Conservation (phyloP, 2,888 invertebrate species). For the Cyaniris semiargus region DNA sequence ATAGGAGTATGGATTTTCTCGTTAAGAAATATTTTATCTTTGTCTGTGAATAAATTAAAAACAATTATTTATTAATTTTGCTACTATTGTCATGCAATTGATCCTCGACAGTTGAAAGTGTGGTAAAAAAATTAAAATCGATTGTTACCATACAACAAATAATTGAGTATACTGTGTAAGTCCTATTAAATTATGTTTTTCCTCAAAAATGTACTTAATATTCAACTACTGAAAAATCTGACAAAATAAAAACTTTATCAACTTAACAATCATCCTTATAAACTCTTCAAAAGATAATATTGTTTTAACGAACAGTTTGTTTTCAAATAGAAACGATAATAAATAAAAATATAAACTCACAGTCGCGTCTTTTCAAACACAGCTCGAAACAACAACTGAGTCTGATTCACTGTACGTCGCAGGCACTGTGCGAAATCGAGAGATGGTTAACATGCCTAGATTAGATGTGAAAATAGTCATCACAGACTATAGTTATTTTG, state of each 20-base stretch:
- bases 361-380: slow-evolving; percentile 2
- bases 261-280: background rate
- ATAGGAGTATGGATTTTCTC: too few relatives aligned
- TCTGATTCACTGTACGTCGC: background rate
- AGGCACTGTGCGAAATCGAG: background rate
- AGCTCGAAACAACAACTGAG: background rate
- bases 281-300: background rate
- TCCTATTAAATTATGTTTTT: too few relatives aligned
- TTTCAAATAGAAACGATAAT: background rate
- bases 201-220: too few relatives aligned
- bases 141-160: background rate
- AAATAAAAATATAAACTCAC: slow-evolving; percentile 12
- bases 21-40: background rate
- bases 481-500: background rate
- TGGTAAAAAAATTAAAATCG: background rate
- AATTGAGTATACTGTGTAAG: too few relatives aligned
- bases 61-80: background rate
- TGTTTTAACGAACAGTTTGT: background rate
- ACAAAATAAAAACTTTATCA: background rate
- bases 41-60: background rate
- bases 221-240: too few relatives aligned
- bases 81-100: background rate
- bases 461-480: background rate
- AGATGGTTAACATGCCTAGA: background rate
- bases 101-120: background rate